Percentiles rank a stretch among this genome's conserved stretches.
Conservation (phyloP, 1,140 invertebrate genomes). For the Paracyclopina nana region DNA sequence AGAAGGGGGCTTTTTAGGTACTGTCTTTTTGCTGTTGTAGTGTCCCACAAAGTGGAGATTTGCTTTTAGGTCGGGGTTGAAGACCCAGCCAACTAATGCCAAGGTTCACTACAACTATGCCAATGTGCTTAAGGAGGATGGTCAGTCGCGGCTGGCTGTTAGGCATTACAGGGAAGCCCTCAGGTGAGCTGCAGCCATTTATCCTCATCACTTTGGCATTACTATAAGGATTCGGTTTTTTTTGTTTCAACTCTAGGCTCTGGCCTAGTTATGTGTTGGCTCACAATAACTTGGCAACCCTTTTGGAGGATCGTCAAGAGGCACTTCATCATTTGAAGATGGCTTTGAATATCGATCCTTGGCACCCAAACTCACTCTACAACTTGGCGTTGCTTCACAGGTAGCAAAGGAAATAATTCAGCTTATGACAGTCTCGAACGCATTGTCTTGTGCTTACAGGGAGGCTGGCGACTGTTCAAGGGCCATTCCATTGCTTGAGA, state of each 20-base stretch:
- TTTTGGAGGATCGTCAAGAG: conserved; percentile 34
- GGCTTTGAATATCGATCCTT: conserved; percentile 47
- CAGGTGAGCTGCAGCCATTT: conserved; percentile 36
- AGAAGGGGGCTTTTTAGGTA: too few relatives aligned
- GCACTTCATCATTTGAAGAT: conserved; percentile 54
- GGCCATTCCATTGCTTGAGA: conserved; percentile 1
- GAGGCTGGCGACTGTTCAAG: not conserved
- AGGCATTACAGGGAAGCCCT: conserved; percentile 57
- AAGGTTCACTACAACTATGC: conserved; percentile 82
- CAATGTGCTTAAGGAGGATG: conserved; percentile 56
- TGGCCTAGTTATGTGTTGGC: conserved; percentile 69
- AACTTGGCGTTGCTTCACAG: conserved; percentile 57
- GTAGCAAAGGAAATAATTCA: too few relatives aligned
- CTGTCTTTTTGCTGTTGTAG: too few relatives aligned
- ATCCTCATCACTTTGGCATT: too few relatives aligned
- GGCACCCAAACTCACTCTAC: conserved; percentile 62
- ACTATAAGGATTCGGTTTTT: too few relatives aligned
- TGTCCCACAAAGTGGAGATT: too few relatives aligned
- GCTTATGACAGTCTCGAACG: too few relatives aligned
- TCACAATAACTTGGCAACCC: conserved; percentile 66
- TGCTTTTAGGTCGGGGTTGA: conserved; percentile 51
- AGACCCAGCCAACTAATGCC: conserved; percentile 57
- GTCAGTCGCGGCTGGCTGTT: conserved; percentile 42
- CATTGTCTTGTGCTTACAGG: not conserved
- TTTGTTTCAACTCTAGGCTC: too few relatives aligned